A percentile compares a stretch with the other conserved stretches of the same genome.
Evolutionary conservation across 2,797 vertebrate species (phyloP).

Genomic region (Mormyrops boulengeri): DNA sequence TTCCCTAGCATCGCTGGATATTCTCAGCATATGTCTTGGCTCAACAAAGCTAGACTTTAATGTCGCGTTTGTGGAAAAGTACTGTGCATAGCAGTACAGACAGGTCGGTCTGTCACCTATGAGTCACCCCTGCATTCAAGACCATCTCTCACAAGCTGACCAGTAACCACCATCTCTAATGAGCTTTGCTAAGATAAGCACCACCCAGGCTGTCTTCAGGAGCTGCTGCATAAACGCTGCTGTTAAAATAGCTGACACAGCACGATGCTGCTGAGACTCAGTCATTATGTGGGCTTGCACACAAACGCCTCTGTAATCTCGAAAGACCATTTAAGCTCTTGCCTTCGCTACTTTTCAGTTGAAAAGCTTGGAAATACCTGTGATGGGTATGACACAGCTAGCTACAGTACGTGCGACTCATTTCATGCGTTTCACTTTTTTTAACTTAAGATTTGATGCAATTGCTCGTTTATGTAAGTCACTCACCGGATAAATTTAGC

Average conservation of each 20-base stretch:
- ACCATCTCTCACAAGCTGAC: neutral
- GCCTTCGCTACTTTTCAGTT: neutral
- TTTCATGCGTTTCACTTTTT: constrained; percentile 17
- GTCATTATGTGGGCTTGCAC: neutral
- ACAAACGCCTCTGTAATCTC: neutral
- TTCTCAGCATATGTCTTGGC: neutral
- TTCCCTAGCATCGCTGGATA: neutral
- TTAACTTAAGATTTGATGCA: constrained; percentile 27
- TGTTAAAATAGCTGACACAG: neutral
- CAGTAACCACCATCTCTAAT: neutral
- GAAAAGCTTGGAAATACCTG: constrained; percentile 34
- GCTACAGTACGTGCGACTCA: neutral
- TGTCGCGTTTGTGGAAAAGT: neutral
- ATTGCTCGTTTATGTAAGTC: constrained; percentile 37
- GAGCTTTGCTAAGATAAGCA: neutral
- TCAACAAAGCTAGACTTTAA: neutral
- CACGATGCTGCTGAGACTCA: neutral
- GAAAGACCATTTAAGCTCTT: neutral
- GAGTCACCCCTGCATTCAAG: neutral
- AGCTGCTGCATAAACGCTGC: neutral
- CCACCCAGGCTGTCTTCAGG: neutral
- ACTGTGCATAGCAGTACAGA: neutral
- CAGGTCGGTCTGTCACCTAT: neutral
- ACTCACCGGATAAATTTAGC: constrained; percentile 40
- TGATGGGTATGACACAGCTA: neutral